These are phyloP conservation scores for Guaruba guarouba DNA, from an alignment of 2,113 vertebrate species.

Conservation along the genomic window DNA sequence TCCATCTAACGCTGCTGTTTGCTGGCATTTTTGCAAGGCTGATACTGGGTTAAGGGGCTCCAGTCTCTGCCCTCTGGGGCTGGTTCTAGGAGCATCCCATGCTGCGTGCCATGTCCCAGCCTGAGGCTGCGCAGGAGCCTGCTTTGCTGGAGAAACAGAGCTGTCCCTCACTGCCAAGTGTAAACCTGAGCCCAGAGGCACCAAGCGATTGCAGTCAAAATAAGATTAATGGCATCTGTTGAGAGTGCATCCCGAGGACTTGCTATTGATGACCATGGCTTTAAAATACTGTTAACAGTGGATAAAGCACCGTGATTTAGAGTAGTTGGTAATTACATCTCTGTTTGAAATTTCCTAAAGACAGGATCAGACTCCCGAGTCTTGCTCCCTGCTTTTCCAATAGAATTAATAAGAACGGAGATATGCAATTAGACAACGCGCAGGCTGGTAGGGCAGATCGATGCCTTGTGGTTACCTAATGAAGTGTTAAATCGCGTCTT, in stretches of 20 bases:
- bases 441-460: conserved; percentile 6
- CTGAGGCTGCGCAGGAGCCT: rapidly evolving
- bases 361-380: neutral
- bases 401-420: conserved; percentile 30
- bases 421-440: neutral
- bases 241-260: neutral
- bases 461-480: conserved; percentile 46
- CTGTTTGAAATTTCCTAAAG: conserved; percentile 53
- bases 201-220: neutral
- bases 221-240: conserved; percentile 33
- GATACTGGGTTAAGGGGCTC: neutral
- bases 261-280: conserved; percentile 7
- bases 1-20: neutral
- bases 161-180: rapidly evolving
- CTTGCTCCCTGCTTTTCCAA: conserved; percentile 4
- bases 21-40: neutral
- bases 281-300: conserved; percentile 37
- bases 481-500: conserved; percentile 13
- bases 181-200: neutral
- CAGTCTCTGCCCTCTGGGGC: neutral
- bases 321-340: conserved; percentile 23
- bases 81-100: neutral
- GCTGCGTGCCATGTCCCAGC: neutral
- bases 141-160: neutral
- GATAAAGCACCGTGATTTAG: neutral